A percentile compares a stretch with the other conserved stretches of the same genome.
Evolutionary conservation across 2,797 vertebrate species (phyloP).

Genomic region (Argyrosomus regius): DNA sequence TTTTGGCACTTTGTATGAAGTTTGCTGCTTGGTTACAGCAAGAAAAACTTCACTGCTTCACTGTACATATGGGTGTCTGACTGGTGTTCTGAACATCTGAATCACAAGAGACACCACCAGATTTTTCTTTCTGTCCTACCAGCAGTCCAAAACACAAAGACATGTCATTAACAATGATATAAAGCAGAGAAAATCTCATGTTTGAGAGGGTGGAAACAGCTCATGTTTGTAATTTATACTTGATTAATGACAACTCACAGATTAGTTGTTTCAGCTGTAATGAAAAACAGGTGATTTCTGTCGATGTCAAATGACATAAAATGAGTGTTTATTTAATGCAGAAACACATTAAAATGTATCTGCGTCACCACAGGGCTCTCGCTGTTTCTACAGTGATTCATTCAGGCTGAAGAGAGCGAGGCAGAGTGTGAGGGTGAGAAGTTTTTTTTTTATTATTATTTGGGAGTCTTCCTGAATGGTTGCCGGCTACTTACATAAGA

Average conservation of each 20-base stretch:
- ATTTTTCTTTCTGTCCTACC: not conserved
- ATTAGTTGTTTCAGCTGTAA: not conserved
- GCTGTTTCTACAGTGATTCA: constrained; percentile 19
- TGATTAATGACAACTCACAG: not conserved
- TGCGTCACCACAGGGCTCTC: not conserved
- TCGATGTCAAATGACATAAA: not conserved
- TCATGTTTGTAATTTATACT: not conserved
- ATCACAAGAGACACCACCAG: not conserved
- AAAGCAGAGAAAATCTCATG: not conserved
- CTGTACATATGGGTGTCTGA: not conserved
- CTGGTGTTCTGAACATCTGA: not conserved
- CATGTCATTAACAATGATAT: not conserved
- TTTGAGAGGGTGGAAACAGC: not conserved
- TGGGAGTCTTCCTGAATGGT: constrained; percentile 40
- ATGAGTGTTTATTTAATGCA: accelerated
- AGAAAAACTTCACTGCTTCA: not conserved
- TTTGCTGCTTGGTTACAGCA: too few species aligned
- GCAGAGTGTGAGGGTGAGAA: constrained; percentile 42
- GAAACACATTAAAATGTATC: not conserved
- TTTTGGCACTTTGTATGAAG: too few species aligned
- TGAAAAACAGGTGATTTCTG: not conserved
- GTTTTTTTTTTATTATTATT: constrained; percentile 13
- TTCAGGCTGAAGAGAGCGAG: constrained; percentile 4
- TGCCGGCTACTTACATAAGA: constrained; percentile 53
- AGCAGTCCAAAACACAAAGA: not conserved